A percentile compares a stretch with the other conserved stretches of the same genome.
These are phyloP conservation scores for Poecile montanus DNA, from an alignment of 2,797 vertebrate genomes.

Conservation along the genomic window DNA sequence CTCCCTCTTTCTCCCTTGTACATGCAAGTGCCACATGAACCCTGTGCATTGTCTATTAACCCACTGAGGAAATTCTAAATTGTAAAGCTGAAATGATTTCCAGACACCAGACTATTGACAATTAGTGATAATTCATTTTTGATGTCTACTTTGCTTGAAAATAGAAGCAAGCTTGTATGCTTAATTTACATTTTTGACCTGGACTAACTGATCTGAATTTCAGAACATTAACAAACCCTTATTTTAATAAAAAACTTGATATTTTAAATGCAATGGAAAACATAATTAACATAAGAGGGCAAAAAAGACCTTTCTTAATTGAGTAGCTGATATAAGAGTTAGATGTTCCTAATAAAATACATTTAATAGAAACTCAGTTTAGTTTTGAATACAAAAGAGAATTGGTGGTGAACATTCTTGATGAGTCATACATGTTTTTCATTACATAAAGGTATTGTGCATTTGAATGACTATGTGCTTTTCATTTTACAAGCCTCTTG, in stretches of 20 bases:
- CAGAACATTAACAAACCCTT: constrained; percentile 32
- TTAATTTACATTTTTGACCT: constrained; percentile 24
- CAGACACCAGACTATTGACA: background rate
- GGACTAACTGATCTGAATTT: constrained; percentile 45
- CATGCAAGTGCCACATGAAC: background rate
- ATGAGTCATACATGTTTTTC: constrained; percentile 49
- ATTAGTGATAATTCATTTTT: background rate
- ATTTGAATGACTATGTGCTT: constrained; percentile 38
- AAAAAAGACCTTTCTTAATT: constrained; percentile 4
- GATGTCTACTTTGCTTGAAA: constrained; percentile 21
- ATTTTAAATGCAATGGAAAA: constrained; percentile 47
- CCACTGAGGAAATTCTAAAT: background rate
- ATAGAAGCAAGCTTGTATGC: background rate
- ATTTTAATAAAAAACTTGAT: constrained; percentile 41
- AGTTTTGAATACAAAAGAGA: constrained; percentile 49
- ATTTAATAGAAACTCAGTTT: constrained; percentile 54
- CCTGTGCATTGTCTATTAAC: background rate
- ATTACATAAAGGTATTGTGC: constrained; percentile 45
- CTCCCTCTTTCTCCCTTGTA: background rate
- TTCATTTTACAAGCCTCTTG: constrained; percentile 21
- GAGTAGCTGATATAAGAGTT: constrained; percentile 31
- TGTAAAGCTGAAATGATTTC: background rate
- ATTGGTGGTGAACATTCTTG: constrained; percentile 16
- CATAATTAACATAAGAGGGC: constrained; percentile 32
- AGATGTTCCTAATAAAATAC: constrained; percentile 49